Percentiles rank a stretch among this genome's conserved stretches.
phyloP scores from a whole-genome alignment of 35 echinoderm and acorn worm genomes.

The Apostichopus parvimensis region DNA sequence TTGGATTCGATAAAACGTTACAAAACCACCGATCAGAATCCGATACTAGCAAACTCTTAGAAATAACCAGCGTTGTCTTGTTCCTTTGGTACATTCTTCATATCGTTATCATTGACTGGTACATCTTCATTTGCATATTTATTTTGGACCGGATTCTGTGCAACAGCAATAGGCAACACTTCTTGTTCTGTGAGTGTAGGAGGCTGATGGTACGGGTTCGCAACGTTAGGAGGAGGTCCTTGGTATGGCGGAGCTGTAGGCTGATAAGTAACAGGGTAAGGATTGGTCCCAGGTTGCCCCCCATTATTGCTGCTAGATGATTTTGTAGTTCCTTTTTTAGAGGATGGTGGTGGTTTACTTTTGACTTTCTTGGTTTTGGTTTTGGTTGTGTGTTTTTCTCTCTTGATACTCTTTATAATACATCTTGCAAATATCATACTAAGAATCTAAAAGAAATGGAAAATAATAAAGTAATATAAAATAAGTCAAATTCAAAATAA shows the following conservation, averaged over 20 bases:
- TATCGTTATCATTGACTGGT: neutral
- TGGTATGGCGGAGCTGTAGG: neutral
- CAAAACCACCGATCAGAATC: too few species aligned
- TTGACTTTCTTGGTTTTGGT: conserved; percentile 1
- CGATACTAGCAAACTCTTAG: neutral
- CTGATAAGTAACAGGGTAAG: neutral
- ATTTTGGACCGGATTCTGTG: neutral
- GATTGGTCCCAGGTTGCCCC: neutral
- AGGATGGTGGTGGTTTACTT: neutral
- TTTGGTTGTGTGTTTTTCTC: neutral
- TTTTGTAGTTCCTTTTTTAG: neutral
- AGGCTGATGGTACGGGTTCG: neutral
- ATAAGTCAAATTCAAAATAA: too few species aligned
- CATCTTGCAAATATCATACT: conserved; percentile 17
- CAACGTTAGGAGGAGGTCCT: neutral
- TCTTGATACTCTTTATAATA: neutral
- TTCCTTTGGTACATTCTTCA: neutral
- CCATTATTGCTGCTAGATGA: neutral
- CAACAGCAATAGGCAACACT: neutral
- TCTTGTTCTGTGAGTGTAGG: neutral
- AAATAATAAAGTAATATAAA: neutral
- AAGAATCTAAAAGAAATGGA: neutral
- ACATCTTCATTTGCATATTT: neutral
- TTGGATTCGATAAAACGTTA: too few species aligned
- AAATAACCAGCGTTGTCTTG: neutral